These are phyloP conservation scores for Petrolisthes cinctipes DNA, from an alignment of 2,888 invertebrate genomes.

Conservation along the genomic window DNA sequence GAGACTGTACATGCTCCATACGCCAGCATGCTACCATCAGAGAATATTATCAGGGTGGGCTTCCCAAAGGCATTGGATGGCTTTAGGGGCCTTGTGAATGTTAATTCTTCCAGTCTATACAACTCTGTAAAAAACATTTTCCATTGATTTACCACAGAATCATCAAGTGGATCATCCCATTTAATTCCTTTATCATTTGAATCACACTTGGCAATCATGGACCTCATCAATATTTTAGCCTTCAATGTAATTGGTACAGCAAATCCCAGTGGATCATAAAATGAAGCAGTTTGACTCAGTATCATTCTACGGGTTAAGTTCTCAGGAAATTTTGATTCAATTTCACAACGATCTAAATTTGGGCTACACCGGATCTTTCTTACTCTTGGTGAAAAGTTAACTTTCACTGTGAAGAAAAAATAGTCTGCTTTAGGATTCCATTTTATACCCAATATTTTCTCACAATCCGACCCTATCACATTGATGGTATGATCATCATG, in stretches of 20 bases:
- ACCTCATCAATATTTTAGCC: slow-evolving; percentile 29
- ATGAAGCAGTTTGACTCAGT: slow-evolving; percentile 28
- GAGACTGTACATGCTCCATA: slow-evolving; percentile 38
- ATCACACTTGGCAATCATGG: neutral
- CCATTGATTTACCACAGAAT: slow-evolving; percentile 11
- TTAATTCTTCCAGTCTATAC: slow-evolving; percentile 15
- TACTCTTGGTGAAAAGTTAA: slow-evolving; percentile 30
- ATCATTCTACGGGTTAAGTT: slow-evolving; percentile 23
- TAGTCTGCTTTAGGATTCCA: slow-evolving; percentile 25
- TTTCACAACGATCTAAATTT: neutral
- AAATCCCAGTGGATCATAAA: slow-evolving; percentile 36
- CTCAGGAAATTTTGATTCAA: slow-evolving; percentile 8
- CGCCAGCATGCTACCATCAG: slow-evolving; percentile 28
- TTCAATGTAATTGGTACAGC: slow-evolving; percentile 9
- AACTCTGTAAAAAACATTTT: slow-evolving; percentile 6
- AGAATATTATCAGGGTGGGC: slow-evolving; percentile 28
- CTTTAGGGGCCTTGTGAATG: slow-evolving; percentile 23
- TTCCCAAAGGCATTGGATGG: slow-evolving; percentile 19
- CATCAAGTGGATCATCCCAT: slow-evolving; percentile 26
- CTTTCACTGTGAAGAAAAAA: slow-evolving; percentile 23
- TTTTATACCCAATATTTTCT: slow-evolving; percentile 21
- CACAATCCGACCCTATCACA: neutral
- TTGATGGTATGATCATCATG: neutral
- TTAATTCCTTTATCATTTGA: slow-evolving; percentile 11
- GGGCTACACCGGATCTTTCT: neutral